These are phyloP conservation scores for Cephus nigrinus DNA, from an alignment of 2,888 invertebrate genomes.

Conservation along the genomic window DNA sequence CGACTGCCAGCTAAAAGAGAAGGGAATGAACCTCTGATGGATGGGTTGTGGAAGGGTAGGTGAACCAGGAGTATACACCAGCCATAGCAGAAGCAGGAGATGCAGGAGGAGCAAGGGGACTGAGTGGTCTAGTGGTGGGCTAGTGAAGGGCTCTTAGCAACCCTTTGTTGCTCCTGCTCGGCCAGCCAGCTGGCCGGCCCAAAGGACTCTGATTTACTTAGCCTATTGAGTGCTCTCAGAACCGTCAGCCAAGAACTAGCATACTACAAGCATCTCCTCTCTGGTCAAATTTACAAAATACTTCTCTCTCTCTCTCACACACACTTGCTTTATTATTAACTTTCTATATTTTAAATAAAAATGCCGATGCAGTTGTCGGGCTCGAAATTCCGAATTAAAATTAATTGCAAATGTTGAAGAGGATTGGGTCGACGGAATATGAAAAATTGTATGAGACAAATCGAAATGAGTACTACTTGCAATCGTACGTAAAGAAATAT, in stretches of 20 bases:
- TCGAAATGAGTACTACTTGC: background rate
- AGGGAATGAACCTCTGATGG: conserved; percentile 20
- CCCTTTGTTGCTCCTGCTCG: conserved; percentile 61
- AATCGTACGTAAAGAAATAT: background rate
- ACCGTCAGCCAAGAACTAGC: conserved; percentile 47
- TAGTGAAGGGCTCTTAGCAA: conserved; percentile 62
- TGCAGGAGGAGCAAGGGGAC: conserved; percentile 47
- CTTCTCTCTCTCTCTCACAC: background rate
- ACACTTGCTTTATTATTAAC: no score
- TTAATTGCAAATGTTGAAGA: background rate
- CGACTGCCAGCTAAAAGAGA: conserved; percentile 23
- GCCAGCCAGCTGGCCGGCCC: conserved; percentile 40
- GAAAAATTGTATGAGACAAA: background rate
- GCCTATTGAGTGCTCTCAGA: conserved; percentile 53
- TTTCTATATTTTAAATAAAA: no score
- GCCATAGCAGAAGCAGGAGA: conserved; percentile 25
- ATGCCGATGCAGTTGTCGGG: no score
- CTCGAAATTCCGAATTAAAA: no score
- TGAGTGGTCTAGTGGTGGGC: conserved; percentile 45
- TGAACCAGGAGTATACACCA: conserved; percentile 29
- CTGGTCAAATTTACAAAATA: background rate
- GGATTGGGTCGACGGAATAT: conserved; percentile 11
- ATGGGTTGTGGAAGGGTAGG: conserved; percentile 32
- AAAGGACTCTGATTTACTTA: conserved; percentile 62
- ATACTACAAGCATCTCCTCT: background rate